These are phyloP conservation scores for Aplochiton taeniatus DNA, from an alignment of 2,797 vertebrate genomes.

Conservation along the genomic window DNA sequence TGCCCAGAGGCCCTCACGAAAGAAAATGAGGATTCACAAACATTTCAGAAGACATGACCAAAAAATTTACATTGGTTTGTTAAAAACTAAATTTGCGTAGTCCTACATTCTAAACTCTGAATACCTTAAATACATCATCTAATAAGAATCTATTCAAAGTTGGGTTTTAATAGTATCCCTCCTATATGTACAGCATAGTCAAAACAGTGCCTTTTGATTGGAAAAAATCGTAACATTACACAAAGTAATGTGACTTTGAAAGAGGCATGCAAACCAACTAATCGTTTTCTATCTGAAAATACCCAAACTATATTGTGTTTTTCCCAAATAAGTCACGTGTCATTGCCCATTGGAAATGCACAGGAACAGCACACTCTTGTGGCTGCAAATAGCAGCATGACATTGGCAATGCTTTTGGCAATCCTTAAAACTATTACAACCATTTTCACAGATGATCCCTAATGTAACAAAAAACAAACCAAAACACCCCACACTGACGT, in stretches of 20 bases:
- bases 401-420: constrained; percentile 22
- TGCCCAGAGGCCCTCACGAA: constrained; percentile 59
- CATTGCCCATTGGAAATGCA: constrained; percentile 9
- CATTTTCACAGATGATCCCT: constrained; percentile 3
- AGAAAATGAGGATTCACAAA: constrained; percentile 67
- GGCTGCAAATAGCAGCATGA: constrained; percentile 27
- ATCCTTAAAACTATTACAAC: constrained; percentile 8
- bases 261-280: constrained; percentile 67
- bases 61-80: constrained; percentile 56
- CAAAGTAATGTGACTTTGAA: constrained; percentile 57
- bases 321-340: constrained; percentile 17
- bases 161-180: constrained; percentile 49
- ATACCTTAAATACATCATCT: constrained; percentile 52
- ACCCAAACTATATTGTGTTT: constrained; percentile 22
- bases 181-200: constrained; percentile 63
- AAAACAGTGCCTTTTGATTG: constrained; percentile 53
- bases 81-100: constrained; percentile 51
- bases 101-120: constrained; percentile 63
- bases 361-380: constrained; percentile 33
- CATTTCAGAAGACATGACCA: constrained; percentile 61
- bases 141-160: constrained; percentile 44
- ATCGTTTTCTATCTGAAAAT: constrained; percentile 44
- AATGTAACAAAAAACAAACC: constrained; percentile 22
- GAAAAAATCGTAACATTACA: constrained; percentile 61
- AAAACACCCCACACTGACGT: constrained; percentile 28